A percentile compares a stretch with the other conserved stretches of the same genome.
These are phyloP conservation scores for Cavia porcellus DNA, from an alignment of 2,113 vertebrate species.

Conservation along the genomic window DNA sequence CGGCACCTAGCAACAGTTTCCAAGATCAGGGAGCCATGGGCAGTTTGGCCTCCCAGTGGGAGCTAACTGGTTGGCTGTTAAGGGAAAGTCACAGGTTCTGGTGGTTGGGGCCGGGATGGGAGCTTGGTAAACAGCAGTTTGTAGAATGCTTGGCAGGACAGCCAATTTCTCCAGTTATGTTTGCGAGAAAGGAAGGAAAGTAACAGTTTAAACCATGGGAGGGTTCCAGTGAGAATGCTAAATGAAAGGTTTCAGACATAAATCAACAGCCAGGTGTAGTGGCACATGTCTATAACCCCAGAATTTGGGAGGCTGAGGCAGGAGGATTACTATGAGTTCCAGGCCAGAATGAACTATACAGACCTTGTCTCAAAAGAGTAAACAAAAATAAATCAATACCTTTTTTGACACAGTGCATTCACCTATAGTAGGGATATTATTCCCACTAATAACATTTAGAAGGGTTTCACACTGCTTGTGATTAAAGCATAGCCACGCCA, in stretches of 20 bases:
- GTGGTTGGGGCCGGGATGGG: background rate
- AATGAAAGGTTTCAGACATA: slow-evolving; percentile 41
- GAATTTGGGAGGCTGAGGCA: too few relatives aligned
- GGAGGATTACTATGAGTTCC: too few relatives aligned
- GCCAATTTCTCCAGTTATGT: slow-evolving; percentile 48
- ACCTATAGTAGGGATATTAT: background rate
- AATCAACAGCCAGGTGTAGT: background rate
- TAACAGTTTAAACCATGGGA: slow-evolving; percentile 45
- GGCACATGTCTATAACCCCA: too few relatives aligned
- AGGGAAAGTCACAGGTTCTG: slow-evolving; percentile 55
- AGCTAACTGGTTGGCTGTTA: background rate
- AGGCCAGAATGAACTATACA: too few relatives aligned
- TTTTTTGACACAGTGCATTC: background rate
- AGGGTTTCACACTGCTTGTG: background rate
- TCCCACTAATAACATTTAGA: background rate
- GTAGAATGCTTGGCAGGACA: slow-evolving; percentile 49
- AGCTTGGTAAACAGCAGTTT: slow-evolving; percentile 24
- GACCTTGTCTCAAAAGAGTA: too few relatives aligned
- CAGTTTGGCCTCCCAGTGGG: slow-evolving; percentile 1
- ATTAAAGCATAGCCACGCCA: background rate
- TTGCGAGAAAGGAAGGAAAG: slow-evolving; percentile 61
- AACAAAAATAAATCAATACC: slow-evolving; percentile 1
- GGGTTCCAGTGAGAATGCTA: slow-evolving; percentile 18
- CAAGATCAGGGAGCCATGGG: slow-evolving; percentile 36
- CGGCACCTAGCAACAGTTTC: slow-evolving; percentile 75